These are phyloP conservation scores for Takifugu ocellatus DNA, from an alignment of 2,797 vertebrate species.

Conservation along the genomic window DNA sequence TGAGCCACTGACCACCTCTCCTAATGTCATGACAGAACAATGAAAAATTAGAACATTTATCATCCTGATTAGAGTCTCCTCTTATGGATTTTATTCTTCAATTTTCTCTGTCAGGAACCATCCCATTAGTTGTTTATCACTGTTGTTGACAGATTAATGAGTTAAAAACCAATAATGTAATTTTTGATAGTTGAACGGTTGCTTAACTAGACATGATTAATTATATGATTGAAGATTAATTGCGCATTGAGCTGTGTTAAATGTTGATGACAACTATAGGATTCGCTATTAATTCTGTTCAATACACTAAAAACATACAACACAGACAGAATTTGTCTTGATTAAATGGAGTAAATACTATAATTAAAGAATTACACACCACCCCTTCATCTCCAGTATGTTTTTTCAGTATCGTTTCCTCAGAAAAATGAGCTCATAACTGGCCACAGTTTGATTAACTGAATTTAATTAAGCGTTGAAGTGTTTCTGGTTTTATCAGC, in stretches of 20 bases:
- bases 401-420: too few relatives aligned
- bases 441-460: slow-evolving; percentile 10
- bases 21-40: slow-evolving; percentile 59
- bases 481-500: slow-evolving; percentile 32
- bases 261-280: not conserved
- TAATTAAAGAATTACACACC: too few relatives aligned
- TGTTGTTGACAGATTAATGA: slow-evolving; percentile 7
- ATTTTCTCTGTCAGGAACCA: not conserved
- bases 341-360: not conserved
- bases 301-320: not conserved
- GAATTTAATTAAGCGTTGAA: slow-evolving; percentile 40
- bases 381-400: too few relatives aligned
- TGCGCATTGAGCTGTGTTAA: slow-evolving; percentile 22
- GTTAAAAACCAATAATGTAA: slow-evolving; percentile 19
- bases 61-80: not conserved
- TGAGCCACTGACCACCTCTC: slow-evolving; percentile 86
- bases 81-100: too few relatives aligned
- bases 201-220: slow-evolving; percentile 16
- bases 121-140: slow-evolving; percentile 4
- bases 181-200: slow-evolving; percentile 8
- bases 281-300: not conserved
- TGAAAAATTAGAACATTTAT: not conserved
- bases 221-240: slow-evolving; percentile 26
- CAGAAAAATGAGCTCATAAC: not conserved
- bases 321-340: not conserved